Base-by-base conservation (phyloP, 2,888 invertebrate genomes). In the Trissolcus japonicus region DNA sequence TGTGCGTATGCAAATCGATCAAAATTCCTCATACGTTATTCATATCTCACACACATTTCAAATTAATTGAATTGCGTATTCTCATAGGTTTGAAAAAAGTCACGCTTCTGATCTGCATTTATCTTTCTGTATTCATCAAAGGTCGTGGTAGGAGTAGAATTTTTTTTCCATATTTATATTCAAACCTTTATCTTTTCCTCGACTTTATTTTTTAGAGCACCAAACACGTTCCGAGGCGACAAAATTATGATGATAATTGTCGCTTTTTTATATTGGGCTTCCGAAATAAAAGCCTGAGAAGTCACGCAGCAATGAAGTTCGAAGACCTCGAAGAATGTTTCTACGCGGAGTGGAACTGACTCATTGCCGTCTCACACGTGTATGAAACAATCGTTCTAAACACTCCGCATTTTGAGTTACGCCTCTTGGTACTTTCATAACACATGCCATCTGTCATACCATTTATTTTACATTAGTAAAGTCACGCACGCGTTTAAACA, bases 291-390 rank as follows among this genome's bases (percentile, higher is more conserved):
- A 35, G 35, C 9, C 35, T 19, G n/a, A 62, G 43, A 62, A 56
- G 25, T 51, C 40, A 21, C 41, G 19, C 51, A 40, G 54, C 57
- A 59, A 57, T 63, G 29, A 60, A 65, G 72, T 72, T 72, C 72
- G 72, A 65, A 51, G 65, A 72, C 65, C 72, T 72, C 65, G 48
- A 72, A 48, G 65, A 65, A 72, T 66, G 60, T 66, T 40, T 17
- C 54, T 50, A 41, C 46, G 72, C 59, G 14, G n/a, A 6, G 41
- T 16, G 48, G n/a, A 62, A 69, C 51, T 73, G 73, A 73, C 74
- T 67, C 66, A 74, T 57, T 67, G 66, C 59, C 48, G 40, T 56
- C 25, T 43, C 48, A 62, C 55, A 66, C 62, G 61, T 61, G 67
- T 56, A 41, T 67, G 41, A 40, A 67, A 74, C 67, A 59, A 63